Conservation (phyloP, 1,140 invertebrate species). For the Hypsibius dujardini region DNA sequence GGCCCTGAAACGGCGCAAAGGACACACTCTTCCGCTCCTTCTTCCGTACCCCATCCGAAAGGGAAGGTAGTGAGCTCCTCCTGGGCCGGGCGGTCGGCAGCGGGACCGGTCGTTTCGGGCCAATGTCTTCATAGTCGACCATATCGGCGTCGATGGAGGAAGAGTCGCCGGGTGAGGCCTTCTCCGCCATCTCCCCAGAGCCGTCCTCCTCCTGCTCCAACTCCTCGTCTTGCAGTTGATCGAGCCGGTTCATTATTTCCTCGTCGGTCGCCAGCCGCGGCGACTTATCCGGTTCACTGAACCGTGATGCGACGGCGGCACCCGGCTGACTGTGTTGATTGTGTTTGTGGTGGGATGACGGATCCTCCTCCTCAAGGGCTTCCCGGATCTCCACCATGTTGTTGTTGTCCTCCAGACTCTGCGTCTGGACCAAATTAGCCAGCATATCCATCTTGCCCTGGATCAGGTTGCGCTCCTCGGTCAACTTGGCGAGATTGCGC, state of each 20-base stretch:
- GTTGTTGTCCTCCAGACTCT: not conserved
- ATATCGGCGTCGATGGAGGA: not conserved
- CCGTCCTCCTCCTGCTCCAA: not conserved
- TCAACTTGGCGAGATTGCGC: not conserved
- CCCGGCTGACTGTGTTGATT: too few species aligned
- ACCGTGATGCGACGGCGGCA: not conserved
- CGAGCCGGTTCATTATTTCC: not conserved
- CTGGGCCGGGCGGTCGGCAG: not conserved
- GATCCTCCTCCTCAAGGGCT: not conserved
- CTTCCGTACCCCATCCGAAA: not conserved
- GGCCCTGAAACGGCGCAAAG: not conserved
- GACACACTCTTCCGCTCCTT: slow-evolving; percentile 1
- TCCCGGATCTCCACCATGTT: slow-evolving; percentile 7
- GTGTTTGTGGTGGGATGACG: not conserved
- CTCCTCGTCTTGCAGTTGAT: slow-evolving; percentile 11
- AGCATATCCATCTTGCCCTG: slow-evolving; percentile 10
- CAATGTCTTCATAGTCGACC: not conserved
- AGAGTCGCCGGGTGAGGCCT: too few species aligned
- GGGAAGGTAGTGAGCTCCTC: not conserved
- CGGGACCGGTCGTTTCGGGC: not conserved
- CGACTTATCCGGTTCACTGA: not conserved
- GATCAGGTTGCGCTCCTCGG: not conserved
- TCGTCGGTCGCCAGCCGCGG: not conserved
- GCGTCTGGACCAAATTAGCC: not conserved
- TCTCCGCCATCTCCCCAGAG: too few species aligned